These are phyloP conservation scores for Ctena decussata DNA, from an alignment of 2,888 invertebrate genomes.

Conservation along the genomic window DNA sequence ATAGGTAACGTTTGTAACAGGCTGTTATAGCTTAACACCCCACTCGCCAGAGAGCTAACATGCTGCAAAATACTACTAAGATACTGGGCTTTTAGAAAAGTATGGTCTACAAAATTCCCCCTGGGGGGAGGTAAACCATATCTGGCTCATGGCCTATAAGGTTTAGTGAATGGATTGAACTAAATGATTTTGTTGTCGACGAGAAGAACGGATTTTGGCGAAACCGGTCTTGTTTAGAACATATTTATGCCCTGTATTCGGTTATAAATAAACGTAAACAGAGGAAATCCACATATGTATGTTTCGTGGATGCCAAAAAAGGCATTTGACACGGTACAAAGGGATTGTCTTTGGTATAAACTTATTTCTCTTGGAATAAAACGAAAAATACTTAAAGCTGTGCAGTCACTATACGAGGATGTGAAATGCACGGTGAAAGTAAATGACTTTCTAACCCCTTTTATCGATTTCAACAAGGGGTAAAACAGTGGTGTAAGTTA, in stretches of 20 bases:
- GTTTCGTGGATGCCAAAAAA: constrained; percentile 12
- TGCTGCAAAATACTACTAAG: no score
- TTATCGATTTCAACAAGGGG: neutral
- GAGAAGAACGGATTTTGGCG: neutral
- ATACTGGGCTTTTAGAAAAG: no score
- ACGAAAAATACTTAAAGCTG: neutral
- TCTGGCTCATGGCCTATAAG: no score
- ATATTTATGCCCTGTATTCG: neutral
- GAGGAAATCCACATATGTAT: neutral
- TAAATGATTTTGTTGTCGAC: neutral
- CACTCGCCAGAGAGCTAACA: no score
- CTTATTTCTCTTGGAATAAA: constrained; percentile 1
- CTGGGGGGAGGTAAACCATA: no score
- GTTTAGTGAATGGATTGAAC: neutral
- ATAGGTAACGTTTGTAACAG: no score
- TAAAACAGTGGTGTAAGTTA: constrained; percentile 17
- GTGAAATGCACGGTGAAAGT: neutral
- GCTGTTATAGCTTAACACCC: no score
- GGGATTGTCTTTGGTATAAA: constrained; percentile 11
- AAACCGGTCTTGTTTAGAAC: neutral
- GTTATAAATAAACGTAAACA: neutral
- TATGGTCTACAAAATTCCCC: no score
- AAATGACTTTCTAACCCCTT: constrained; percentile 6
- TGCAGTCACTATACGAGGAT: neutral
- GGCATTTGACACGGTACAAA: constrained; percentile 10